Base-by-base conservation (phyloP, 2,797 vertebrate species). In the Sphenopsis melanotis region DNA sequence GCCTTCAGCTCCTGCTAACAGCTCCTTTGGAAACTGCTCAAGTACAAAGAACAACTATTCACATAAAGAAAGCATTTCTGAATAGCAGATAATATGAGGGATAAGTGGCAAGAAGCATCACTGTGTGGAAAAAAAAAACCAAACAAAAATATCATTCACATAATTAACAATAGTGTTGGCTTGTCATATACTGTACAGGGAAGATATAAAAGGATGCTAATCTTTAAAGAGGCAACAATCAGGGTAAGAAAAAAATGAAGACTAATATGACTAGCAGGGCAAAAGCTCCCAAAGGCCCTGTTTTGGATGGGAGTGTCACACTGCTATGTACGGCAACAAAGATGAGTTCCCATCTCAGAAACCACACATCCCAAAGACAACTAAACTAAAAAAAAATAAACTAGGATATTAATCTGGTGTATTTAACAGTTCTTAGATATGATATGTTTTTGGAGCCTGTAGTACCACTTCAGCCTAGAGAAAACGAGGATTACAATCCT, bases 281-380 rank as follows among this genome's bases (percentile, higher is more conserved):
- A 93, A 92, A 64, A 87, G 89, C 46, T 93, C 90, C 92, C 90
- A 69, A 77, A 75, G 47, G 84, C 30, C 56, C 36, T 44, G 30
- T 55, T 93, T 64, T 87, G 68, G 22, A 89, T 68, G 61, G 32
- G 29, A 92, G 71, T 53, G 61, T 23, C 65, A 83, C 32, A 46
- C 66, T 26, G 41, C 66, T 47, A 23, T 0, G 37, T 15, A 59
- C 0, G 0, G 52, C 63, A 91, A 78, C 39, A 52, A 57, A 69
- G 9, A 60, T 26, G 47, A 70, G 66, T 30, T 49, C 83, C 44
- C 24, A 60, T n/a, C 66, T 72, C 70, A 76, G 70, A 95, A 90
- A 87, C 13, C 60, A 84, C 27, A 74, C 12, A 47, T 7, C 15
- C 36, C 32, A 64, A 65, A 74, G 49, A 60, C 64, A 80, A 87